Evolutionary conservation across 2,888 invertebrate genomes (phyloP).

Genomic region (Xylota segnis): DNA sequence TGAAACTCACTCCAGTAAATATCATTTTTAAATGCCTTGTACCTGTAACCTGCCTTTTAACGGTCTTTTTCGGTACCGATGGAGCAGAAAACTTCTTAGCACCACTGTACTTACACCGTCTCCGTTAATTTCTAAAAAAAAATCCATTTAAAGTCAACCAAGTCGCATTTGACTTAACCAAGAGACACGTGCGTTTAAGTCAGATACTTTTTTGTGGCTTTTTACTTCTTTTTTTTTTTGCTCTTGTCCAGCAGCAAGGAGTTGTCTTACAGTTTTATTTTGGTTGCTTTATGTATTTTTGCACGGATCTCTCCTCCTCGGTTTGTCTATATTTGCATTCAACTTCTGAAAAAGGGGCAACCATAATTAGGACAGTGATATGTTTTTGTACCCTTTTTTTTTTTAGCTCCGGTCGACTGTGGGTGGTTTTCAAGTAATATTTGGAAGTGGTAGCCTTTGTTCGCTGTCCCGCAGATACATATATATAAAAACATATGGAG

Average conservation of each 20-base stretch:
- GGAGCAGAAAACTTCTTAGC: neutral
- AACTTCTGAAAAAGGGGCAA: constrained; percentile 62
- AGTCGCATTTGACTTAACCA: constrained; percentile 61
- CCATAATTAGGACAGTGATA: constrained; percentile 69
- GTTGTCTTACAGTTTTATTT: constrained; percentile 28
- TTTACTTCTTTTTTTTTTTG: constrained; percentile 17
- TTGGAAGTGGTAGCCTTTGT: constrained; percentile 56
- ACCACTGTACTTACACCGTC: constrained; percentile 33
- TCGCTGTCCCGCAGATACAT: constrained; percentile 45
- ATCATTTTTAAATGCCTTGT: too few relatives aligned
- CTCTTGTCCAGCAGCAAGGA: constrained; percentile 58
- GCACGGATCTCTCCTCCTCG: constrained; percentile 9
- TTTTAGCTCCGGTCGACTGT: constrained; percentile 33
- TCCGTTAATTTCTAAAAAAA: constrained; percentile 38
- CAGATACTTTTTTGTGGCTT: constrained; percentile 26
- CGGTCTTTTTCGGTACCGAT: too few relatives aligned
- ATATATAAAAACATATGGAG: constrained; percentile 46
- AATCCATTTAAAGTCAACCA: constrained; percentile 47
- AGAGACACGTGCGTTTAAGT: constrained; percentile 67
- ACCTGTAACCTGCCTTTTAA: too few relatives aligned
- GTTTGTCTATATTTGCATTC: constrained; percentile 53
- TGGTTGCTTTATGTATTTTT: constrained; percentile 37
- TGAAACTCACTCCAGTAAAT: too few relatives aligned
- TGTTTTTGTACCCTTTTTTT: constrained; percentile 44
- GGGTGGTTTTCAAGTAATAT: constrained; percentile 39